Evolutionary conservation across 2,113 vertebrate species (phyloP).

Genomic region (Takifugu flavidus): DNA sequence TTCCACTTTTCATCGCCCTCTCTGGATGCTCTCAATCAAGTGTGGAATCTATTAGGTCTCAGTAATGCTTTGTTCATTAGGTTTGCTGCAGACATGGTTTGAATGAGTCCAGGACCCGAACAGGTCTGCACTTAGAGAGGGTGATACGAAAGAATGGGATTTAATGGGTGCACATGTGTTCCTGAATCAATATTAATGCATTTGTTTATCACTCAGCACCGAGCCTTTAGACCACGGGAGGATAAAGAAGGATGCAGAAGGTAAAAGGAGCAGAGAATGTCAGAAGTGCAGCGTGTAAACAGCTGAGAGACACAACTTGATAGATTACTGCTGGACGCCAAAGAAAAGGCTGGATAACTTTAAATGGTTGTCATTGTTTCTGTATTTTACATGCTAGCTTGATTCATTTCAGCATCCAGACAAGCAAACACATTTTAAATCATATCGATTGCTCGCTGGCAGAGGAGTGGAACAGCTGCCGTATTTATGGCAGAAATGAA

Average conservation of each 20-base stretch:
- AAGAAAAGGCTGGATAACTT: too few species aligned
- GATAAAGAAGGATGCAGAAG: conserved; percentile 10
- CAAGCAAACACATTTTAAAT: background rate
- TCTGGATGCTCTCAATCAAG: conserved; percentile 25
- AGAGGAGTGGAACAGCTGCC: background rate
- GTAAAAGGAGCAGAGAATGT: background rate
- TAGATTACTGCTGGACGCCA: background rate
- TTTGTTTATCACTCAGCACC: conserved; percentile 47
- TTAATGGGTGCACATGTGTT: conserved; percentile 19
- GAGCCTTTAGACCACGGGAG: conserved; percentile 28
- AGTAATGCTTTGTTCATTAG: conserved; percentile 18
- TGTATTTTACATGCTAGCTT: too few species aligned
- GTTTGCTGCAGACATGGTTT: background rate
- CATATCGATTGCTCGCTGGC: background rate
- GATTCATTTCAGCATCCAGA: background rate
- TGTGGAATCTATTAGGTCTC: conserved; percentile 12
- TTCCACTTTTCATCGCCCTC: conserved; percentile 50
- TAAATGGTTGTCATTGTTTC: too few species aligned
- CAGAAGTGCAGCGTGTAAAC: background rate
- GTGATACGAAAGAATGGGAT: conserved; percentile 18
- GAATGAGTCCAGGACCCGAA: conserved; percentile 20
- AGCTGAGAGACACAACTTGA: background rate
- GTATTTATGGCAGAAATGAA: background rate
- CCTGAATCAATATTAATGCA: conserved; percentile 31
- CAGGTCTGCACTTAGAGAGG: conserved; percentile 8